Percentiles rank a stretch among this genome's conserved stretches.
These are phyloP conservation scores for Pelagia noctiluca DNA, from an alignment of 30 jellyfish, hydroid and myxozoan genomes.

Conservation along the genomic window DNA sequence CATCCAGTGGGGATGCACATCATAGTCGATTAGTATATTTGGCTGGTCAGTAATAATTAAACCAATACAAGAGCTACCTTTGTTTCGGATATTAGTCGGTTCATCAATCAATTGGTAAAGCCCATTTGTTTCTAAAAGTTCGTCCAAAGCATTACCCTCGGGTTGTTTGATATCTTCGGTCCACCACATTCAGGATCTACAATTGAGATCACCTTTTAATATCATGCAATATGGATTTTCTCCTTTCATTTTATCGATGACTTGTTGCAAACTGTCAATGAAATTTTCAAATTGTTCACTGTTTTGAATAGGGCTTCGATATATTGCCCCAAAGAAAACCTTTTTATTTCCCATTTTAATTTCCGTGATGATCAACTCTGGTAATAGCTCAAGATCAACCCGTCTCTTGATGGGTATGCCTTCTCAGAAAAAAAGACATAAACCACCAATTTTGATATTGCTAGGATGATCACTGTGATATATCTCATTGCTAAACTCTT, in stretches of 20 bases:
- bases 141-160: no score
- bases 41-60: conserved; percentile 31
- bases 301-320: conserved; percentile 37
- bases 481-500: no score
- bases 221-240: conserved; percentile 47
- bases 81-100: not conserved
- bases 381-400: no score
- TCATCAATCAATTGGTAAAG: no score
- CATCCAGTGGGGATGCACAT: conserved; percentile 19
- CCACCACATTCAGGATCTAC: conserved; percentile 63
- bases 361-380: no score
- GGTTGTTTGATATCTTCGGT: conserved; percentile 43
- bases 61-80: conserved; percentile 30
- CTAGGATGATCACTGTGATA: no score
- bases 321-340: conserved; percentile 23
- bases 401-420: conserved; percentile 56
- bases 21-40: not conserved
- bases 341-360: no score
- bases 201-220: no score
- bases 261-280: no score
- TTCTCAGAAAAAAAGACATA: conserved; percentile 43
- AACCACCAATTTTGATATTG: no score
- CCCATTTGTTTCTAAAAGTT: no score
- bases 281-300: no score
- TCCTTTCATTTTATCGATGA: conserved; percentile 41